phyloP scores from a whole-genome alignment of 2,113 vertebrate species.

The Myrmophylax atrothorax region DNA sequence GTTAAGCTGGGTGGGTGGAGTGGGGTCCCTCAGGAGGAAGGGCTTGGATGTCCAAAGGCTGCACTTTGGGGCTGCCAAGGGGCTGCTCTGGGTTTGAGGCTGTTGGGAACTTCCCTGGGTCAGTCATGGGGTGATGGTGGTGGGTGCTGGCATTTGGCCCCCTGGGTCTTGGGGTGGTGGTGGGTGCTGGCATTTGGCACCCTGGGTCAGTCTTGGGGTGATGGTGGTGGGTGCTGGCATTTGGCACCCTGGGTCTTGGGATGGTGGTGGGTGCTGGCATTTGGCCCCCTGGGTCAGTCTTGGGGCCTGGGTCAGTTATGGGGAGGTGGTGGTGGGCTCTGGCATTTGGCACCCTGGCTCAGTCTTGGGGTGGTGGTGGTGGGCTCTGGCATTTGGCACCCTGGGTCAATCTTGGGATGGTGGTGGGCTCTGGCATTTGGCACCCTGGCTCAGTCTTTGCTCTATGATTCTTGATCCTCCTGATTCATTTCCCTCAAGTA shows the following conservation, averaged over 20 bases:
- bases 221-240: neutral
- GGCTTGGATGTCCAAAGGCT: neutral
- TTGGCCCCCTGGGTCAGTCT: neutral
- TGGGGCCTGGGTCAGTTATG: too few species aligned
- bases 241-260: neutral
- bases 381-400: too few species aligned
- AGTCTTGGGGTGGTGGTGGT: too few species aligned
- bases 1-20: neutral
- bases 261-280: too few species aligned
- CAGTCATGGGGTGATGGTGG: accelerated
- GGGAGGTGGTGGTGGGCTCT: neutral
- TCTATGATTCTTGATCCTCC: neutral
- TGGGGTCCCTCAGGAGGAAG: neutral
- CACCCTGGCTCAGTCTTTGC: neutral
- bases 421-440: neutral
- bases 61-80: neutral
- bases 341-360: neutral
- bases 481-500: neutral
- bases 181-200: too few species aligned
- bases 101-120: accelerated
- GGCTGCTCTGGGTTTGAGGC: neutral
- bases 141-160: neutral
- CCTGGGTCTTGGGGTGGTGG: neutral
- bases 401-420: too few species aligned
- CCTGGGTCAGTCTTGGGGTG: accelerated